These are phyloP conservation scores for Gandaritis pyraliata DNA, from an alignment of 2,888 invertebrate genomes.

Conservation along the genomic window DNA sequence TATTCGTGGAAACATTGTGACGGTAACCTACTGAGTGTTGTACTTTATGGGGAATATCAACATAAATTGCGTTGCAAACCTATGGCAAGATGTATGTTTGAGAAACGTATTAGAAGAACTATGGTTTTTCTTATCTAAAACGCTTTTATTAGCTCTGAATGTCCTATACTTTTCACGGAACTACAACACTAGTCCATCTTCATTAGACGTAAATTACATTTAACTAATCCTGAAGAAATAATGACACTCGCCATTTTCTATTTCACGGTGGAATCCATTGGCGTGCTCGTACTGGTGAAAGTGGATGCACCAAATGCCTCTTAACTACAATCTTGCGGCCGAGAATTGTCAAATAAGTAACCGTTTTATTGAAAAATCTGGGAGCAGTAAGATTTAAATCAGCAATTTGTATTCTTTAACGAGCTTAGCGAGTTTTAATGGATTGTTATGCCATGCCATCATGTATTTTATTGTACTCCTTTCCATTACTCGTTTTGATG, in stretches of 20 bases:
- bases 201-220: conserved; percentile 36
- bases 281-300: conserved; percentile 77
- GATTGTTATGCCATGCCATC: conserved; percentile 35
- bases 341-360: conserved; percentile 54
- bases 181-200: not conserved
- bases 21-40: conserved; percentile 21
- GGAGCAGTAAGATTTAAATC: conserved; percentile 40
- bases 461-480: conserved; percentile 34
- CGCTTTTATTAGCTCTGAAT: too few species aligned
- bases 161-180: too few species aligned
- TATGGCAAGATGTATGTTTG: not conserved
- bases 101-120: not conserved
- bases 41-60: conserved; percentile 9
- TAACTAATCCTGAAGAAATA: conserved; percentile 48
- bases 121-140: too few species aligned
- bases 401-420: conserved; percentile 45
- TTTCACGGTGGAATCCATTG: conserved; percentile 62
- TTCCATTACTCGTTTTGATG: conserved; percentile 23
- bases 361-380: conserved; percentile 46
- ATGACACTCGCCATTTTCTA: conserved; percentile 59
- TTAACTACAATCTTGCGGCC: conserved; percentile 51
- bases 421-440: conserved; percentile 45
- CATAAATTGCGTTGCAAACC: not conserved
- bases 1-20: conserved; percentile 58
- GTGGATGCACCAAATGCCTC: conserved; percentile 73